Conservation (phyloP, 2,888 invertebrate species). For the Metacarcinus magister region DNA sequence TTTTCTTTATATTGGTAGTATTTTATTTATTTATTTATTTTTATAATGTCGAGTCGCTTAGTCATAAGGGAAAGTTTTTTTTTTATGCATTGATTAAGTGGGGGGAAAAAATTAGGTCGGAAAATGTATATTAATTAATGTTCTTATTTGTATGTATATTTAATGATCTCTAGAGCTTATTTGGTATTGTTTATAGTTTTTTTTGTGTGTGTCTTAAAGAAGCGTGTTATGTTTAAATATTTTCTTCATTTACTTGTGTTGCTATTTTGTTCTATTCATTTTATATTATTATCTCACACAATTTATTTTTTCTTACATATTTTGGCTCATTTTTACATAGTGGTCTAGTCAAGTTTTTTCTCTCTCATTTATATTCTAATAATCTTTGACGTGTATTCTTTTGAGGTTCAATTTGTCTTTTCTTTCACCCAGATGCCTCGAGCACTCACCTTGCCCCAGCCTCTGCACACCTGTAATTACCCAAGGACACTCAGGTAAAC, state of each 20-base stretch:
- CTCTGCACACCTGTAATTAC: neutral
- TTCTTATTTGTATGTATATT: neutral
- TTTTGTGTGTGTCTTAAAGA: neutral
- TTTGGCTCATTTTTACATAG: too few relatives aligned
- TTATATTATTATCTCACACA: too few relatives aligned
- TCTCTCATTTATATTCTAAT: neutral
- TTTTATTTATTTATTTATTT: too few relatives aligned
- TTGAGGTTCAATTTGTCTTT: neutral
- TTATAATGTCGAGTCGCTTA: neutral
- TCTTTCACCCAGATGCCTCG: neutral
- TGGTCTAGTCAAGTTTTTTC: neutral
- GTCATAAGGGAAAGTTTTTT: neutral
- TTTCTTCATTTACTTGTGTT: neutral
- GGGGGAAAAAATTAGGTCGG: neutral
- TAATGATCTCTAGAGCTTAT: neutral
- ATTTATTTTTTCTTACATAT: too few relatives aligned
- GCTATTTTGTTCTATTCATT: neutral
- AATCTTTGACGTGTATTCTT: neutral
- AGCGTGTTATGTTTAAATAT: neutral
- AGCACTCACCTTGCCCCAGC: neutral
- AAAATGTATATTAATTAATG: too few relatives aligned
- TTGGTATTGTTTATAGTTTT: neutral
- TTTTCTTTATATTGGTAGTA: neutral
- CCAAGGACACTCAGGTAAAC: conserved; percentile 10
- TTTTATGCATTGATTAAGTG: neutral